Base-by-base conservation (phyloP, 2,797 vertebrate species). In the Bryconaethiops microstoma region DNA sequence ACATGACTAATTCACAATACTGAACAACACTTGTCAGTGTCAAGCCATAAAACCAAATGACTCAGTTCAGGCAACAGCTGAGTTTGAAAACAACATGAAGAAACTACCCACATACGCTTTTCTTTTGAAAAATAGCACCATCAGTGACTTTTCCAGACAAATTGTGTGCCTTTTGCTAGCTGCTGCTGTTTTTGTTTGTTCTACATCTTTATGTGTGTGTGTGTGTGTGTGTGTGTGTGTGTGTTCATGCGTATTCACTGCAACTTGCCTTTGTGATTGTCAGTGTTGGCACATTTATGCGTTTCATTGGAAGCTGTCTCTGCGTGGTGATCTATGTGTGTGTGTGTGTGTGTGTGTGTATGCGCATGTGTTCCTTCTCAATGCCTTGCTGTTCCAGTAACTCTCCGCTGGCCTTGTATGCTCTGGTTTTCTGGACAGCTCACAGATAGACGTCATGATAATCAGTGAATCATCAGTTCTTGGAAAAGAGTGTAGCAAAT, bases 111-210 rank as follows among this genome's bases (percentile, higher is more conserved):
- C 35, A 59, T 82, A 74, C 40, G 50, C 17, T 77, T 29, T 78
- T 76, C 23, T 81, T 16, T 52, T 76, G 68, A 69, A 76, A 81
- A 83, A 86, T 62, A 73, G 71, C 62, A 77, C 48, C 74, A 77
- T 67, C 19, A 54, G 68, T 77, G 74, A 48, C 8, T 45, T 54
- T n/a, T 74, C 75, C 65, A 78, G 21, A 77, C 67, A 72, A 69
- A 82, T 80, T 83, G 73, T 82, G 82, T 88, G 76, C 82, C 83
- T 76, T 74, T 29, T n/a, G 71, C 83, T 83, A 88, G 82, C 86
- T 88, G 82, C 74, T 83, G 82, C 64, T 86, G 84, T 83, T 80
- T 84, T 86, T 83, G 71, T 72, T 48, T 25, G 14, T 67, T 52
- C 29, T 19, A 45, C 54, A 6, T 73, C 54, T 42, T 55, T 19